Evolutionary conservation across 2,797 vertebrate genomes (phyloP), one percentile per base, ranked within the genome.

Genomic region (Halcyon leucocephala): DNA sequence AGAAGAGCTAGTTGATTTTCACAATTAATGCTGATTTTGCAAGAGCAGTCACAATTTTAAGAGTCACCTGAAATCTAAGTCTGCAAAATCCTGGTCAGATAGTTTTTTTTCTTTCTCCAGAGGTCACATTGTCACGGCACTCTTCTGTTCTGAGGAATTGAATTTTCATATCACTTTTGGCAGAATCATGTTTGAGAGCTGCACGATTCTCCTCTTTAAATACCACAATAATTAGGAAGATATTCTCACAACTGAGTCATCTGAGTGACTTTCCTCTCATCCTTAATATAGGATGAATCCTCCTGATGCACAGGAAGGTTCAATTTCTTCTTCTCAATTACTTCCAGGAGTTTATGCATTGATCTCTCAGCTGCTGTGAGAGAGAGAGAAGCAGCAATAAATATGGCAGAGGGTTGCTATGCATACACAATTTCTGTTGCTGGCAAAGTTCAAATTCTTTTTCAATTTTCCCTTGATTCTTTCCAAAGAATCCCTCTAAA

Each of bases 21-120:
- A 65, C 25, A 71, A 15, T 86, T 90, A 83, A 73, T 77, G 94
- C 87, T 93, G 78, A 89, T 90, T 74, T 86, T 95, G 88, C 67
- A 74, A 37, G 51, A 71, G 25, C 22, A 78, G 81, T 64, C 77
- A 67, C 3, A 28, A 67, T 89, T 66, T 76, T 74, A 65, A 48
- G 80, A 78, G 44, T 64, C 72, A 72, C 48, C 51, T 82, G 46
- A 77, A 89, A 72, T 74, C 20, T 22, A 39, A 70, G 15, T 33
- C 12, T 58, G 31, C 55, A 77, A 79, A 86, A 61, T 54, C 48
- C 61, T 82, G 35, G 13, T 66, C n/a, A 42, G 60, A 22, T 46
- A 22, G 17, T 20, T 12, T 58, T 29, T n/a, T 49, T 71, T 35
- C n/a, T 74, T 90, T 86, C 52, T 90, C 12, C 21, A 29, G 62